These are phyloP conservation scores for Naso thynnoides DNA, from an alignment of 2,797 vertebrate genomes.

Conservation along the genomic window DNA sequence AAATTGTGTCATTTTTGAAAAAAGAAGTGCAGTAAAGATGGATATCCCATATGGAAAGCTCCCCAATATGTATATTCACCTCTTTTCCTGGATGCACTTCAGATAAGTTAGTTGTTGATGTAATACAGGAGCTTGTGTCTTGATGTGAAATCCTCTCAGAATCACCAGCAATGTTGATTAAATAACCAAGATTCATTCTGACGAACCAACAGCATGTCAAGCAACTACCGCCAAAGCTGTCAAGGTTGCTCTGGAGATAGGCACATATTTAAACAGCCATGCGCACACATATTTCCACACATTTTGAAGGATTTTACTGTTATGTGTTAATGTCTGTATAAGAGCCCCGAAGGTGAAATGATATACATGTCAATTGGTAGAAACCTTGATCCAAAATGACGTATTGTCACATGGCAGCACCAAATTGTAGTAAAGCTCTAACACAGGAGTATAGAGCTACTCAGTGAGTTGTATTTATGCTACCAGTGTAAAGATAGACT, in stretches of 20 bases:
- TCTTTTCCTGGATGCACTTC: background rate
- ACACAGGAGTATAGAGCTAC: background rate
- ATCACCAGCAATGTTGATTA: background rate
- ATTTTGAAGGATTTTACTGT: conserved; percentile 23
- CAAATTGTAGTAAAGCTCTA: conserved; percentile 19
- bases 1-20: conserved; percentile 39
- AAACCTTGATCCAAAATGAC: conserved; percentile 39
- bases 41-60: conserved; percentile 21
- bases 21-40: conserved; percentile 20
- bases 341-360: conserved; percentile 22
- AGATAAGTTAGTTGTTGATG: background rate
- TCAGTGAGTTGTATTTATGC: background rate
- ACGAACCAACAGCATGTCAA: conserved; percentile 18
- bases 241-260: conserved; percentile 10
- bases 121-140: background rate
- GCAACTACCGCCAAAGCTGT: background rate
- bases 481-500: conserved; percentile 2
- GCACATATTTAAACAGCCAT: conserved; percentile 22
- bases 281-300: conserved; percentile 25
- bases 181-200: conserved; percentile 16
- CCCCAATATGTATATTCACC: conserved; percentile 24
- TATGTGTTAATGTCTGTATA: conserved; percentile 18
- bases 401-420: conserved; percentile 5
- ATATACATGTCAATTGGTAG: conserved; percentile 25
- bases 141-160: conserved; percentile 10